A percentile compares a stretch with the other conserved stretches of the same genome.
Conservation (phyloP, 2,113 vertebrate genomes). For the Hylia prasina region DNA sequence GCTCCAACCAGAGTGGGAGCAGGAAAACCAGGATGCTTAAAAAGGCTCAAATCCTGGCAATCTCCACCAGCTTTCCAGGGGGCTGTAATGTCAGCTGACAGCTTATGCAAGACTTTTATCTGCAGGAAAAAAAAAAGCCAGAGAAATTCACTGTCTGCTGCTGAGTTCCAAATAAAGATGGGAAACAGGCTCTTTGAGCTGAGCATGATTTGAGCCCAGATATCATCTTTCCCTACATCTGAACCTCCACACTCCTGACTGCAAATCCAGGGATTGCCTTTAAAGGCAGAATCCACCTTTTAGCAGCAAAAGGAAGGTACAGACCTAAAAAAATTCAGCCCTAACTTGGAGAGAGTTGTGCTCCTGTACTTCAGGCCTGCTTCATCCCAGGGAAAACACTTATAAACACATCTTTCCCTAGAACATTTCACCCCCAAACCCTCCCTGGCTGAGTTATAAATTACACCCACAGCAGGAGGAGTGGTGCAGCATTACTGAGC, state of each 20-base stretch:
- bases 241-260: neutral
- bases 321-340: neutral
- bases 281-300: neutral
- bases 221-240: neutral
- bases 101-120: conserved; percentile 33
- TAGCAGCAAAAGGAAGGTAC: neutral
- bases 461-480: neutral
- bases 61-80: neutral
- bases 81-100: conserved; percentile 2
- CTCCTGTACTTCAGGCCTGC: neutral
- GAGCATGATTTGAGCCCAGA: neutral
- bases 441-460: rapidly evolving
- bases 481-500: rapidly evolving
- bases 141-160: neutral
- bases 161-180: neutral
- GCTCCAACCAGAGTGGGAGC: neutral
- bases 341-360: neutral
- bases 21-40: neutral
- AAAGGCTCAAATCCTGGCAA: neutral
- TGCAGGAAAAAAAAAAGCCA: neutral
- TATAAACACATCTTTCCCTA: neutral
- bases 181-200: neutral
- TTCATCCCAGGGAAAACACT: neutral
- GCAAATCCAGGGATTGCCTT: neutral
- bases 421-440: neutral